Evolutionary conservation across 2,113 vertebrate genomes (phyloP).

Genomic region (Laticauda colubrina): DNA sequence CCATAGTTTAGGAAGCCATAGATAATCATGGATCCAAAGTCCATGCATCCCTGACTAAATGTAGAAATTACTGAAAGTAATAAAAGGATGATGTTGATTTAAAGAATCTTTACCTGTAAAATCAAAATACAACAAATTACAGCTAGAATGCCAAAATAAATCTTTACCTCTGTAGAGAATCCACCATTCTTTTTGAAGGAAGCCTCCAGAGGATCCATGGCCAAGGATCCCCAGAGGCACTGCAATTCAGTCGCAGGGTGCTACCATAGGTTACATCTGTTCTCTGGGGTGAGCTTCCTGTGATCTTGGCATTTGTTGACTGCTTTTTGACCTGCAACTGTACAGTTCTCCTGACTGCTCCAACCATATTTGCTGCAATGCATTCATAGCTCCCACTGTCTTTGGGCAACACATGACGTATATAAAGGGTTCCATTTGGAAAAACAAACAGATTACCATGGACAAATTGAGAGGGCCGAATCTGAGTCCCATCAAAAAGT

Average conservation of each 20-base stretch:
- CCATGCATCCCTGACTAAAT: not conserved
- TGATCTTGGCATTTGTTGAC: constrained; percentile 77
- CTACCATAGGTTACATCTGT: constrained; percentile 81
- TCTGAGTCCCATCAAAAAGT: constrained; percentile 72
- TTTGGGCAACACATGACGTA: constrained; percentile 63
- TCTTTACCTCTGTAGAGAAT: constrained; percentile 82
- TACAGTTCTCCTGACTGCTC: constrained; percentile 73
- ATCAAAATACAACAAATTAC: constrained; percentile 8
- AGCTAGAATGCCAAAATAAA: not conserved
- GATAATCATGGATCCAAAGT: not conserved
- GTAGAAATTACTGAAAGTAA: not conserved
- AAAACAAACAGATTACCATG: constrained; percentile 79
- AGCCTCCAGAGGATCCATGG: constrained; percentile 88
- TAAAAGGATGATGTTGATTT: not conserved
- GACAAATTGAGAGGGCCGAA: constrained; percentile 79
- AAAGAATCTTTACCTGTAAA: not conserved
- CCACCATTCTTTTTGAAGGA: constrained; percentile 85
- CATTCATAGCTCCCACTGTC: constrained; percentile 84
- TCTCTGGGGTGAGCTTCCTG: constrained; percentile 72
- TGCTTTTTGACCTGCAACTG: constrained; percentile 68
- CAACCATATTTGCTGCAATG: constrained; percentile 77
- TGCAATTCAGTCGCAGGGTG: constrained; percentile 79
- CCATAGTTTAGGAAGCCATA: not conserved
- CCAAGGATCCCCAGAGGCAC: constrained; percentile 82
- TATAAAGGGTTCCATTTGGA: constrained; percentile 87